Base-by-base conservation (phyloP, 1,140 invertebrate species). In the Steinernema feltiae region DNA sequence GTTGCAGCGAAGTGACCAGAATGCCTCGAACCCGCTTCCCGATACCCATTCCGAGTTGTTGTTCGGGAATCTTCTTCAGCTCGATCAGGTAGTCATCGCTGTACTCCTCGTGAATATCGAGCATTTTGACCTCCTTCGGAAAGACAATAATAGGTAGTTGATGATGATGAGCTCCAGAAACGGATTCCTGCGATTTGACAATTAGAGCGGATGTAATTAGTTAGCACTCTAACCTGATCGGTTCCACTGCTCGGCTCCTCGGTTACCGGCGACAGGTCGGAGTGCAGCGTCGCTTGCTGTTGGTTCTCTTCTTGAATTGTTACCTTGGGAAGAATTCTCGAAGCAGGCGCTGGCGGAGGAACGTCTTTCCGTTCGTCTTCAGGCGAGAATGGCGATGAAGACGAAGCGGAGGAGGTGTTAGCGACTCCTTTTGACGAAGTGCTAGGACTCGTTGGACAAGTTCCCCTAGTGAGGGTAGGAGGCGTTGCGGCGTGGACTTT, bases 41-140 rank as follows among this genome's bases (percentile, higher is more conserved):
- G 35, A 85, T 86, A 29, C 84, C 84, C 84, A 85, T 85, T 32
- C 84, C 84, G 48, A 85, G 79, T 76, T 86, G 84, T 17, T 82
- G 79, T 41, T 86, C 84, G 3, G 84, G 77, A 69, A 82, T 74
- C 76, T 85, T 85, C 53, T 85, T 86, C 21, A 85, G 48, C 18
- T 76, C 70, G 30, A 85, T 80, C 29, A 85, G 74, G n/a, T 81
- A 53, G 18, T 76, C 79, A 1, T 85, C 84, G 46, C 78, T 77
- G 27, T 83, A 80, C 46, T 82, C 83, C 74, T 85, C 84, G 27
- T 82, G 76, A 48, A 82, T 48, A 29, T 81, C 79, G 12, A 63
- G 24, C 53, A 63, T 63, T 3, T 7, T 63, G 53, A 63, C 24
- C 53, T 63, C 53, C 24, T 63, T 63, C 24, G 53, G 53, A 3